Percentiles rank a stretch among this genome's conserved stretches.
Conservation (phyloP, 2,888 invertebrate species). For the Hofmannophila pseudospretella region DNA sequence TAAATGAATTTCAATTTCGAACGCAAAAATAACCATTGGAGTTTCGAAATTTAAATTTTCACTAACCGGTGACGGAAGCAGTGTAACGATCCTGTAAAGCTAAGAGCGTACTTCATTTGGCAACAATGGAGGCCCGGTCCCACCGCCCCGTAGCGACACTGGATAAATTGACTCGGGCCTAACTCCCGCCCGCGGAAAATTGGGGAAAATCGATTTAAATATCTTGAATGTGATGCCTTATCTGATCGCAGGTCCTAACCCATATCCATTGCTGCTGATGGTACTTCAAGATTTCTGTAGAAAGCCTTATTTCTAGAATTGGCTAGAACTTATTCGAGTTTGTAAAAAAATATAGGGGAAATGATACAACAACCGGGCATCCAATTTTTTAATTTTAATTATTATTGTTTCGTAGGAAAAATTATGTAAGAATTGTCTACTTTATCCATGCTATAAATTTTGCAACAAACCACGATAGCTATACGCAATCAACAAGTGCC, state of each 20-base stretch:
- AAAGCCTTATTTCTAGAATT: too few species aligned
- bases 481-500: slow-evolving; percentile 44
- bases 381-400: too few species aligned
- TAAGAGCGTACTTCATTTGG: slow-evolving; percentile 67
- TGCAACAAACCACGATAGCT: background rate
- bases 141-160: slow-evolving; percentile 56
- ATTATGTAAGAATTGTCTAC: too few species aligned
- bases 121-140: slow-evolving; percentile 64
- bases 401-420: too few species aligned
- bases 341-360: too few species aligned
- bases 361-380: too few species aligned
- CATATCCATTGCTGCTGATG: slow-evolving; percentile 20
- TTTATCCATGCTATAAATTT: background rate
- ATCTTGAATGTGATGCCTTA: slow-evolving; percentile 73
- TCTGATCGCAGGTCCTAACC: slow-evolving; percentile 58
- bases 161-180: slow-evolving; percentile 72
- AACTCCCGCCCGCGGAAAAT: slow-evolving; percentile 71
- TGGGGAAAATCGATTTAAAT: slow-evolving; percentile 77
- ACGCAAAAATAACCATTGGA: background rate
- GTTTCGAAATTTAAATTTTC: slow-evolving; percentile 12
- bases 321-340: too few species aligned
- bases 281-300: too few species aligned
- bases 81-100: slow-evolving; percentile 60
- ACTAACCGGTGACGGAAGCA: slow-evolving; percentile 47
- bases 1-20: background rate